Evolutionary conservation across 2,113 vertebrate genomes (phyloP).

Genomic region (Amblyopsis rosae): DNA sequence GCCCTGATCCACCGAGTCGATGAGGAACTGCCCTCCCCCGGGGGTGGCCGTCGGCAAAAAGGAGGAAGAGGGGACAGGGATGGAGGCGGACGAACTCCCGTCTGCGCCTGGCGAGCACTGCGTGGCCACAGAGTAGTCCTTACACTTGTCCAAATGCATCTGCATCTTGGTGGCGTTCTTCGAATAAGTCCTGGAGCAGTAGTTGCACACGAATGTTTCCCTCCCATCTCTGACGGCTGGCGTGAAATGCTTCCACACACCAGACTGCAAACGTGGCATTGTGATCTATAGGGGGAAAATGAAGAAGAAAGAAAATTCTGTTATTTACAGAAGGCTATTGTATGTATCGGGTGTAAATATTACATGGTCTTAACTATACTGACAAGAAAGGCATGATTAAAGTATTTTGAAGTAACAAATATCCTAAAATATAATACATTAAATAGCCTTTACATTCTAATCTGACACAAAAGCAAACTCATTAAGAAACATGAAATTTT

Average conservation of each 20-base stretch:
- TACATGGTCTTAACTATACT: too few species aligned
- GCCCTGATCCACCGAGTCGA: slow-evolving; percentile 55
- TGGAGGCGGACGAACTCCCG: slow-evolving; percentile 49
- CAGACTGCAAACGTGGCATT: slow-evolving; percentile 54
- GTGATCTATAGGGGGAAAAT: slow-evolving; percentile 29
- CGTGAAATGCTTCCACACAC: slow-evolving; percentile 60
- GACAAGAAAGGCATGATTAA: too few species aligned
- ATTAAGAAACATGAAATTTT: too few species aligned
- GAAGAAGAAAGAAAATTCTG: background rate
- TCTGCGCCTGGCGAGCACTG: slow-evolving; percentile 45
- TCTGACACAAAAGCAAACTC: too few species aligned
- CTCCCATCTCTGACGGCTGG: slow-evolving; percentile 44
- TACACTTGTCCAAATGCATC: slow-evolving; percentile 59
- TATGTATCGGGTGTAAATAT: too few species aligned
- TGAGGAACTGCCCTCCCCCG: slow-evolving; percentile 41
- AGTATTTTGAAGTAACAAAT: too few species aligned
- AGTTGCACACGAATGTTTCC: slow-evolving; percentile 57
- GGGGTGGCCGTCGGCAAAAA: slow-evolving; percentile 36
- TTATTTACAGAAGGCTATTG: background rate
- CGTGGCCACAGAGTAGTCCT: slow-evolving; percentile 33
- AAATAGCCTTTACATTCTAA: too few species aligned
- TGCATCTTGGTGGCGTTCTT: slow-evolving; percentile 61
- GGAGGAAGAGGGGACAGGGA: slow-evolving; percentile 45
- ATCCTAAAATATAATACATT: too few species aligned
- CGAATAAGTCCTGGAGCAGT: slow-evolving; percentile 47